phyloP scores from a whole-genome alignment of 2,113 vertebrate genomes.

The Corythoichthys intestinalis region DNA sequence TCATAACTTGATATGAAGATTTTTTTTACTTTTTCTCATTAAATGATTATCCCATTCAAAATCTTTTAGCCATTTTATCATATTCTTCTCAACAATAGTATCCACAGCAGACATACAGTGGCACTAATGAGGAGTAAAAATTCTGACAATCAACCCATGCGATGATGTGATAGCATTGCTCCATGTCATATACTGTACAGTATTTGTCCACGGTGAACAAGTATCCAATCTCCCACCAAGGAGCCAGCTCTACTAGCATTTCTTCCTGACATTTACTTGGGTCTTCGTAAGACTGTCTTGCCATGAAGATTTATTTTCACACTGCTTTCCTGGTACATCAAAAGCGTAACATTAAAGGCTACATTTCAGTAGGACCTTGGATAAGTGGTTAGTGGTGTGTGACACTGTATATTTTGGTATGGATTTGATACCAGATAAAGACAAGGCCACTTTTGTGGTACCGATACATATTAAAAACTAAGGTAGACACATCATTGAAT shows the following conservation, averaged over 20 bases:
- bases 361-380: not conserved
- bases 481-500: too few species aligned
- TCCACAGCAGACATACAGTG: not conserved
- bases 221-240: not conserved
- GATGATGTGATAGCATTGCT: not conserved
- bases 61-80: constrained; percentile 1
- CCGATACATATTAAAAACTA: too few species aligned
- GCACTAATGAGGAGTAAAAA: constrained; percentile 1
- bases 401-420: too few species aligned
- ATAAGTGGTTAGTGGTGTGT: not conserved
- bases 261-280: constrained; percentile 19
- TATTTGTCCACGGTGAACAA: not conserved
- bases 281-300: constrained; percentile 13
- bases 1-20: not conserved
- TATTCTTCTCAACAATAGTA: constrained; percentile 3
- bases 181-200: not conserved
- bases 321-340: not conserved
- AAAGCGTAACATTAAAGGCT: not conserved
- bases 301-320: constrained; percentile 7
- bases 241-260: not conserved
- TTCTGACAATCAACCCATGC: not conserved
- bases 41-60: constrained; percentile 14
- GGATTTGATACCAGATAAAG: too few species aligned
- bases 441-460: too few species aligned
- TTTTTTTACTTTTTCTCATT: too few species aligned